These are phyloP conservation scores for Sebastolobus altivelis DNA, from an alignment of 2,797 vertebrate genomes.

Conservation along the genomic window DNA sequence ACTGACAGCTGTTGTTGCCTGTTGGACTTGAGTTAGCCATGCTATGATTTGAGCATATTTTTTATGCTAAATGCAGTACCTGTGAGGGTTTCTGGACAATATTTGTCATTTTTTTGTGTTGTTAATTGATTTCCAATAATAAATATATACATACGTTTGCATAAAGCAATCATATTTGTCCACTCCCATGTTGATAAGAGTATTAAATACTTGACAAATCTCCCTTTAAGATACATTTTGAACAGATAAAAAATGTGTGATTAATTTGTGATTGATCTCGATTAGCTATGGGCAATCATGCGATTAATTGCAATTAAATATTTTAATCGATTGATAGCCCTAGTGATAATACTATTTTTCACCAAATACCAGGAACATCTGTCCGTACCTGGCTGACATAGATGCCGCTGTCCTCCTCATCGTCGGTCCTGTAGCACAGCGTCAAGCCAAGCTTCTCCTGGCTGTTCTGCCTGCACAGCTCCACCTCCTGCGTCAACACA, in stretches of 20 bases:
- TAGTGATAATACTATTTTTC: not conserved
- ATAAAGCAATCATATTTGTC: no score
- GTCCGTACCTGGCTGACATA: constrained; percentile 93
- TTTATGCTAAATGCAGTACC: no score
- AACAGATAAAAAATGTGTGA: not conserved
- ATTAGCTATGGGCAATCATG: not conserved
- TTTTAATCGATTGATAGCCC: not conserved
- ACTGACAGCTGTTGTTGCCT: no score
- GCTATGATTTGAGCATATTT: no score
- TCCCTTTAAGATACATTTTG: not conserved
- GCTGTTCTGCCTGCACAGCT: constrained; percentile 90
- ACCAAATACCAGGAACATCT: not conserved
- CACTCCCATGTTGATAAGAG: not conserved
- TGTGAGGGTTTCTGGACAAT: no score
- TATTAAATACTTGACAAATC: not conserved
- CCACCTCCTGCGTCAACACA: constrained; percentile 88
- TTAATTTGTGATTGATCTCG: not conserved
- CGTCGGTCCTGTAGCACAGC: constrained; percentile 95
- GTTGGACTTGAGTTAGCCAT: no score
- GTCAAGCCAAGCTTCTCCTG: constrained; percentile 96
- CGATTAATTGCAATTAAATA: not conserved
- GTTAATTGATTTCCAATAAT: no score
- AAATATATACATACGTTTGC: no score
- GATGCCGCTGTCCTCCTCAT: constrained; percentile 94
- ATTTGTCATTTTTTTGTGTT: rapidly evolving